A percentile compares a stretch with the other conserved stretches of the same genome.
Conservation (phyloP, 2,888 invertebrate genomes). For the Euzetes globulus region DNA sequence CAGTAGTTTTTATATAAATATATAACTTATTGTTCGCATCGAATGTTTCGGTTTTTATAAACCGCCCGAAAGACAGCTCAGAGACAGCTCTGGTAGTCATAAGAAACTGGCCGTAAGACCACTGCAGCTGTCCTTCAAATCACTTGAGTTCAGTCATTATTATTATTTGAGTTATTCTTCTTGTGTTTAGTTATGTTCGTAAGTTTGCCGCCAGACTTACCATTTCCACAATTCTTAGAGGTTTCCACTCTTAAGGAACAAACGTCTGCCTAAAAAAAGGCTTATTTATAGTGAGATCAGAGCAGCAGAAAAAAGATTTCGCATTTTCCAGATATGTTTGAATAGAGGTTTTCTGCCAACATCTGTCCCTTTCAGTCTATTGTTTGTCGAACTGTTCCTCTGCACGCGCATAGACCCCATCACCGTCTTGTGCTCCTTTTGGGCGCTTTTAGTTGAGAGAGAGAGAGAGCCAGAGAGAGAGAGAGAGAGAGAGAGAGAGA, state of each 20-base stretch:
- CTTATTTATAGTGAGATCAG: neutral
- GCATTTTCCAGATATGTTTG: neutral
- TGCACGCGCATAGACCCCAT: neutral
- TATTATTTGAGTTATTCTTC: neutral
- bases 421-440: neutral
- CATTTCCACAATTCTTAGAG: neutral
- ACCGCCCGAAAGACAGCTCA: neutral
- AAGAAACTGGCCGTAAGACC: neutral
- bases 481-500: neutral
- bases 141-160: neutral
- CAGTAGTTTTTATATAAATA: neutral
- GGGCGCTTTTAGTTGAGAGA: neutral
- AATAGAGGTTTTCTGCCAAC: neutral
- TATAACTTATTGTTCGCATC: neutral
- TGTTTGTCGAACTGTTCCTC: neutral
- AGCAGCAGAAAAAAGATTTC: neutral
- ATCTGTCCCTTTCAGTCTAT: neutral
- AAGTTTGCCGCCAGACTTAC: neutral
- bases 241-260: neutral
- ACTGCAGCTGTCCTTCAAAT: neutral
- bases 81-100: neutral
- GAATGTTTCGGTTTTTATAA: neutral
- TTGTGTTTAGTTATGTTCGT: neutral
- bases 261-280: neutral
- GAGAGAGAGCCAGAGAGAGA: neutral